Base-by-base conservation (phyloP, 2,888 invertebrate genomes). In the Calliphora vomitoria region DNA sequence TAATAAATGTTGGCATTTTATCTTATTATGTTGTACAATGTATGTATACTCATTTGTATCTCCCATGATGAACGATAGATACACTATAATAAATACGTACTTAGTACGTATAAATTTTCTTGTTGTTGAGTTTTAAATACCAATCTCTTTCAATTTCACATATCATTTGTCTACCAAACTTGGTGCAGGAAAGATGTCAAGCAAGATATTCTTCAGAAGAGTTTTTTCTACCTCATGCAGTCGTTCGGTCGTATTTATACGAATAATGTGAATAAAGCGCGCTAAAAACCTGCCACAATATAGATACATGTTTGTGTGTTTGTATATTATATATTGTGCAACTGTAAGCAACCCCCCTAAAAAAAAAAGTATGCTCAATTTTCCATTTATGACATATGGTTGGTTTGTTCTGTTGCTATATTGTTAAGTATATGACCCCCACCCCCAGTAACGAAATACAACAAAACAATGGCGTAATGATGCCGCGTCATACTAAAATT, bases 401-500 rank as follows among this genome's bases (percentile, higher is more conserved):
- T 44, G 6, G 35, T 35, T 35, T 35, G 35, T 35, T 35, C 35
- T 35, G 35, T 44, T 44, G 13, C 44, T 44, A 44, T 44, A 44
- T 44, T 13, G 11, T 25, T 25, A 1, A 25, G 25, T 44, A 13
- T 10, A 44, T 44, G 13, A 44, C 44, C 44, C 44, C 44, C 44
- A 44, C 11, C 44, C 4, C 44, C 44, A 11, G 13, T 44, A 44
- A 13, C 35, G 44, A 44, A 13, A 11, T 44, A 13, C 13, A 44
- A 44, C 44, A 71, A 35, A 71, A 71, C 55, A 71, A 71, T 53
- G 53, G 71, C 38, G 71, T 71, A 71, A 71, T 18, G 18, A 35
- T 31, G 8, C 53, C 31, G 38, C 50, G 47, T 69, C 50, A 50
- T 44, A 69, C 38, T 8, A 11, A 64, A 64, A 35, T 50, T n/a